These are phyloP conservation scores for Rutpela maculata DNA, from an alignment of 2,888 invertebrate species.

Conservation along the genomic window DNA sequence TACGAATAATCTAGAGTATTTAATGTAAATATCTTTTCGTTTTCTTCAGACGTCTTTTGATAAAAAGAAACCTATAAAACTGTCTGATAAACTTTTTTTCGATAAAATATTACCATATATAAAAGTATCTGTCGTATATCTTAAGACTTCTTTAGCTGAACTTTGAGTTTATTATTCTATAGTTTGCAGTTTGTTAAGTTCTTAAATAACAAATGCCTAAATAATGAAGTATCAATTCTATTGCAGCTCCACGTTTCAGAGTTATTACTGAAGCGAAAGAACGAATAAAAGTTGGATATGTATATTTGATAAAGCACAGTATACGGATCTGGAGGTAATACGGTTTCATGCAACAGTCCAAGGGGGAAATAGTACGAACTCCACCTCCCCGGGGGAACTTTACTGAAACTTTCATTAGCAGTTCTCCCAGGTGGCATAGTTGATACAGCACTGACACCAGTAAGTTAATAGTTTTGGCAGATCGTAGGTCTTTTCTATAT, in stretches of 20 bases:
- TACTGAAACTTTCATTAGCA: constrained; percentile 62
- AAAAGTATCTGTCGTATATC: constrained; percentile 34
- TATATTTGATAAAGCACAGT: constrained; percentile 58
- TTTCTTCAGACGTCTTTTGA: constrained; percentile 35
- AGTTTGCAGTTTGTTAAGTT: constrained; percentile 35
- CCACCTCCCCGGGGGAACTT: constrained; percentile 55
- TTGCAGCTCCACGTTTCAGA: constrained; percentile 25
- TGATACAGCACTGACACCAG: constrained; percentile 55
- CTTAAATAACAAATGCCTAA: constrained; percentile 18
- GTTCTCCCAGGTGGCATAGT: constrained; percentile 55
- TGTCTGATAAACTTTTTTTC: constrained; percentile 46
- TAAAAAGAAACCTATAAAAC: constrained; percentile 48
- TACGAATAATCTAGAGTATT: constrained; percentile 15
- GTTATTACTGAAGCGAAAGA: constrained; percentile 47
- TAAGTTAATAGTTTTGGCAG: constrained; percentile 60
- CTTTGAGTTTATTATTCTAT: constrained; percentile 31
- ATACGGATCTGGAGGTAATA: constrained; percentile 49
- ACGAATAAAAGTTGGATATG: constrained; percentile 51
- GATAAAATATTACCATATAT: constrained; percentile 46
- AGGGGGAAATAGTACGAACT: constrained; percentile 56
- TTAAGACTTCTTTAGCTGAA: not conserved
- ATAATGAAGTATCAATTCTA: constrained; percentile 9
- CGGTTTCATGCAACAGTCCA: constrained; percentile 51
- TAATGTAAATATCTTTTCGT: constrained; percentile 26
- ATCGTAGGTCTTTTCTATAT: constrained; percentile 61